phyloP scores from a whole-genome alignment of 2,888 invertebrate species.

The Dastarcus helophoroides region DNA sequence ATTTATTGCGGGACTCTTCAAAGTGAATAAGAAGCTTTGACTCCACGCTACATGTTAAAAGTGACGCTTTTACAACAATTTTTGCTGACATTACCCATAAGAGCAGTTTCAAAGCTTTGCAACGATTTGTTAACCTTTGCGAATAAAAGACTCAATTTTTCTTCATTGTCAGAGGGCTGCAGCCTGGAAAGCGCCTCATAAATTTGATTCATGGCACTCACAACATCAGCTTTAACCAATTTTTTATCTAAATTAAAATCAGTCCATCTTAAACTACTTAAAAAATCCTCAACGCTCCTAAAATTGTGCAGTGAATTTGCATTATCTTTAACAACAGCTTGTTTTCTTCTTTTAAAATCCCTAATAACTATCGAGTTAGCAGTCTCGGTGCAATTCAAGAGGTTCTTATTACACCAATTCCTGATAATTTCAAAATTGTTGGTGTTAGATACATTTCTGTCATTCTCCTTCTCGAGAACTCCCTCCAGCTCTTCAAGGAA shows the following conservation, averaged over 20 bases:
- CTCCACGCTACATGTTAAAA: slow-evolving; percentile 21
- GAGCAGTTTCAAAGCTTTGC: slow-evolving; percentile 31
- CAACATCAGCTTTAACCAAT: slow-evolving; percentile 25
- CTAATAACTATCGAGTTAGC: slow-evolving; percentile 21
- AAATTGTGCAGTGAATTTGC: slow-evolving; percentile 16
- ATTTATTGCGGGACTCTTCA: not conserved
- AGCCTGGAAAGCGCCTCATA: slow-evolving; percentile 27
- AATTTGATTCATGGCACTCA: slow-evolving; percentile 29
- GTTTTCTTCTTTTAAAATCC: slow-evolving; percentile 21
- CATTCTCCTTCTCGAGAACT: slow-evolving; percentile 31
- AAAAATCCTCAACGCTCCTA: slow-evolving; percentile 23
- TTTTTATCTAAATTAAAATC: slow-evolving; percentile 19
- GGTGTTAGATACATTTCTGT: slow-evolving; percentile 6
- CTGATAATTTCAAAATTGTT: slow-evolving; percentile 17
- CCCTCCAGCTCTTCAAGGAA: slow-evolving; percentile 43
- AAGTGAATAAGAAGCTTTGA: slow-evolving; percentile 2
- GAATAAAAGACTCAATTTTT: slow-evolving; percentile 30
- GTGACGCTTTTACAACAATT: slow-evolving; percentile 28
- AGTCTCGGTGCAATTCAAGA: slow-evolving; percentile 18
- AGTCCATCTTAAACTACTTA: slow-evolving; percentile 26
- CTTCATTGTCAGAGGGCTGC: slow-evolving; percentile 29
- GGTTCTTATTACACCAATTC: slow-evolving; percentile 23
- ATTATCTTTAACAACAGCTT: slow-evolving; percentile 17
- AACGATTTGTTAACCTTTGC: slow-evolving; percentile 33
- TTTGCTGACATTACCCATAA: slow-evolving; percentile 24